A percentile compares a stretch with the other conserved stretches of the same genome.
These are phyloP conservation scores for Tuta absoluta DNA, from an alignment of 2,888 invertebrate genomes.

Conservation along the genomic window DNA sequence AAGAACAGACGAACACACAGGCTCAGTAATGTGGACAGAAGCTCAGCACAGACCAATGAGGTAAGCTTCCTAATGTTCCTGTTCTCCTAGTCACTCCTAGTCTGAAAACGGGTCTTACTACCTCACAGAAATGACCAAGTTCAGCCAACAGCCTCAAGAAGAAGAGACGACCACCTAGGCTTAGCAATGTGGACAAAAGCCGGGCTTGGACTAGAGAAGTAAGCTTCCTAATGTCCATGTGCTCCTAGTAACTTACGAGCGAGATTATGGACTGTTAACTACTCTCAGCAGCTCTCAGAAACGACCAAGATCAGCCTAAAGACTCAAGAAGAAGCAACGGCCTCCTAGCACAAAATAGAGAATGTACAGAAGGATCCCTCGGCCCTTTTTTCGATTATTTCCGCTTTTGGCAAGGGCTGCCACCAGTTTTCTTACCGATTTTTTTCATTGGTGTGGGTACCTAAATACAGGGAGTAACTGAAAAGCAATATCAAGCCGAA, in stretches of 20 bases:
- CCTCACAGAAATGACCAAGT: slow-evolving; percentile 73
- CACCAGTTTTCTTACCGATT: no score
- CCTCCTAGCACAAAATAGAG: no score
- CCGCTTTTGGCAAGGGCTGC: no score
- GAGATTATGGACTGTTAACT: no score
- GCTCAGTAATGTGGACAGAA: not conserved
- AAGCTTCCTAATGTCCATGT: slow-evolving; percentile 15
- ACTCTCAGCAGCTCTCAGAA: slow-evolving; percentile 68
- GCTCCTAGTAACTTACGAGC: not conserved
- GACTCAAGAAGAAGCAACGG: slow-evolving; percentile 83
- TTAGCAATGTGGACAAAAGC: slow-evolving; percentile 87
- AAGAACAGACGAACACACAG: not conserved
- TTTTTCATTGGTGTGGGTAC: no score
- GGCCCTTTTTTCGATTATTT: no score
- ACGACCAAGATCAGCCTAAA: slow-evolving; percentile 78
- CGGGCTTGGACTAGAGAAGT: slow-evolving; percentile 96
- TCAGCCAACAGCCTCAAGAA: slow-evolving; percentile 82
- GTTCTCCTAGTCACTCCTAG: not conserved
- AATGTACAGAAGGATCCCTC: no score
- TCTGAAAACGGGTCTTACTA: slow-evolving; percentile 64
- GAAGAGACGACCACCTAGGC: slow-evolving; percentile 87
- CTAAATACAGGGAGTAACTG: no score
- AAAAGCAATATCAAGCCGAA: no score
- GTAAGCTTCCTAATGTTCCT: not conserved
- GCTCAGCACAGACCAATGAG: no score